Base-by-base conservation (phyloP, 1,140 invertebrate genomes). In the Dysdera silvatica region DNA sequence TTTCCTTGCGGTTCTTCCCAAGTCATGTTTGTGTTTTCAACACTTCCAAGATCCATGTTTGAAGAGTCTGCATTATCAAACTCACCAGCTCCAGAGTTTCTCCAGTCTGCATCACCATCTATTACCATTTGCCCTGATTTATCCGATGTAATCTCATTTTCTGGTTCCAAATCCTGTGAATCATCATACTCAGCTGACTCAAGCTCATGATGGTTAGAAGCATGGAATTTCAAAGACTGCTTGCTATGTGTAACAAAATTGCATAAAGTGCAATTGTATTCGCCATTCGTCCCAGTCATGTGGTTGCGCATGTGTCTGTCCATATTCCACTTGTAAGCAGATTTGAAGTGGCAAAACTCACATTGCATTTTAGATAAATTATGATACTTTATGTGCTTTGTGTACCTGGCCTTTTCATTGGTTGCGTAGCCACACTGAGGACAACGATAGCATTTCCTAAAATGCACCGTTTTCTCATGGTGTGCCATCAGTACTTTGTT, bases 341-440 rank as follows among this genome's bases (percentile, higher is more conserved):
- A 94, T 53, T 87, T 84, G 74, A 95, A 97, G 71, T 92, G 89
- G 77, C 93, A 97, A 71, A 87, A 85, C 45, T 85, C 85, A 77
- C 93, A 97, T 74, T 95, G 91, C 66, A 91, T 91, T 84, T 90
- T 90, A 53, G 89, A 89, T 85, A 91, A 88, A 37, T 87, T 89
- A 75, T 94, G 89, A 72, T 93, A 91, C 71, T 92, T 93, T n/a
- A 92, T 87, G 72, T 95, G 92, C 74, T 92, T 93, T 32, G 89
- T 92, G 73, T 87, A 95, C 47, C 92, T 83, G 2, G 87, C 85
- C 71, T 88, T 87, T 66, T 93, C 88, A 73, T 92, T 87, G 0
- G 91, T 95, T 57, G 88, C 86, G 73, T 94, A 95, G 66, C 84
- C 86, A 75, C 92, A 95, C 74, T 92, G 89, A 59, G 82, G 81